Percentiles rank a stretch among this genome's conserved stretches.
These are phyloP conservation scores for Drosophila serrata DNA, from an alignment of 1,140 invertebrate species.

Conservation along the genomic window DNA sequence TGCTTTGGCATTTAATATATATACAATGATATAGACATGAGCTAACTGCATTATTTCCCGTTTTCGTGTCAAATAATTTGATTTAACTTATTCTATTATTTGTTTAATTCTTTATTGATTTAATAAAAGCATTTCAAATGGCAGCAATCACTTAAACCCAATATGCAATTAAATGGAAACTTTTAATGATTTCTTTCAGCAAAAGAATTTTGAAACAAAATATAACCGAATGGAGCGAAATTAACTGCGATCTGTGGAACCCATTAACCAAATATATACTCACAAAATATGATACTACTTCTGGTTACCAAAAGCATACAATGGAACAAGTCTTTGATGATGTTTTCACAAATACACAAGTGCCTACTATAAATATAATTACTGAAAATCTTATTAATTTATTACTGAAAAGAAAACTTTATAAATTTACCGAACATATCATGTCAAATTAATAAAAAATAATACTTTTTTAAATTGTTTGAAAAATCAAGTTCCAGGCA, in stretches of 20 bases:
- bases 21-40: slow-evolving; percentile 25
- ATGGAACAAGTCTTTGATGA: slow-evolving; percentile 9
- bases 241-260: slow-evolving; percentile 25
- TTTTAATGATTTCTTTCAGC: slow-evolving; percentile 71
- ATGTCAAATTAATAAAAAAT: neutral
- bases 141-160: slow-evolving; percentile 31
- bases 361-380: neutral
- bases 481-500: neutral
- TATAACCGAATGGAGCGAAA: slow-evolving; percentile 54
- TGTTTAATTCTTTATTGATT: slow-evolving; percentile 73
- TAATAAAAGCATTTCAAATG: slow-evolving; percentile 62
- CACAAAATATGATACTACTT: slow-evolving; percentile 23
- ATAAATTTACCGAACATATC: neutral
- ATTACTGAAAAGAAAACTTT: no score
- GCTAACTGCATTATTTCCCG: slow-evolving; percentile 56
- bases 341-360: slow-evolving; percentile 9
- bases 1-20: slow-evolving; percentile 33
- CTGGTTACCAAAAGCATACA: slow-evolving; percentile 11
- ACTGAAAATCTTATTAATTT: neutral
- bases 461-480: neutral
- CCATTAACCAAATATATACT: slow-evolving; percentile 14
- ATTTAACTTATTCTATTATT: slow-evolving; percentile 75
- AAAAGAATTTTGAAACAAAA: slow-evolving; percentile 43
- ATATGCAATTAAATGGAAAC: slow-evolving; percentile 61
- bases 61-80: slow-evolving; percentile 61